These are phyloP conservation scores for Cephus nigrinus DNA, from an alignment of 2,888 invertebrate genomes.

Conservation along the genomic window DNA sequence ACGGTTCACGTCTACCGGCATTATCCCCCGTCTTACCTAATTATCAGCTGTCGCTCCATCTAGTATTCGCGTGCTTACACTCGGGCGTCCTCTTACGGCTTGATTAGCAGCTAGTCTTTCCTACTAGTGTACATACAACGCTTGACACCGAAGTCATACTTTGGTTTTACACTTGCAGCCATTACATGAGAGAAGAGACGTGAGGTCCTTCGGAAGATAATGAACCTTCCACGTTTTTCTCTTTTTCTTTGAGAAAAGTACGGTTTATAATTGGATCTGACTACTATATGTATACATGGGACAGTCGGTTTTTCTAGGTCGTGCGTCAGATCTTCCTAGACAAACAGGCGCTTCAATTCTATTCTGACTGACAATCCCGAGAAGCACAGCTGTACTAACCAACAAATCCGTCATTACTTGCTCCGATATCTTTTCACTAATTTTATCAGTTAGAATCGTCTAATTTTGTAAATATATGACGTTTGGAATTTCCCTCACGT, in stretches of 20 bases:
- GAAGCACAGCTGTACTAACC: not conserved
- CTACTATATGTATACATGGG: constrained; percentile 8
- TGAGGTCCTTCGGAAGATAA: not conserved
- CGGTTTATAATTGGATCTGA: constrained; percentile 15
- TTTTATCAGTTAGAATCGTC: not conserved
- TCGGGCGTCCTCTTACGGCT: not conserved
- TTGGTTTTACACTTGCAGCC: not conserved
- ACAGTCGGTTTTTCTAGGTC: constrained; percentile 10
- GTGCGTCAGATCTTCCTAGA: constrained; percentile 6
- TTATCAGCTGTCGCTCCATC: too few relatives aligned
- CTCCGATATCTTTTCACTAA: not conserved
- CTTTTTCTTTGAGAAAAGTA: not conserved
- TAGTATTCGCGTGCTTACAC: not conserved
- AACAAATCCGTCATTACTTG: not conserved
- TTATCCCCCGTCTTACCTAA: too few relatives aligned
- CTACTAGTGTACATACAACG: not conserved
- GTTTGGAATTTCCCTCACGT: not conserved
- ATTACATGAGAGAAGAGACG: not conserved
- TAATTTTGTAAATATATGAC: not conserved
- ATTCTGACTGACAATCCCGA: not conserved
- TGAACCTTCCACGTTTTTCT: constrained; percentile 8
- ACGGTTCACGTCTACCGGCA: too few relatives aligned
- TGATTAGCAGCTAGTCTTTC: not conserved
- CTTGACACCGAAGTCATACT: not conserved
- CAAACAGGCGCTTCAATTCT: constrained; percentile 1